A percentile compares a stretch with the other conserved stretches of the same genome.
Evolutionary conservation across 2,113 vertebrate species (phyloP).

Genomic region (Cyanistes caeruleus): DNA sequence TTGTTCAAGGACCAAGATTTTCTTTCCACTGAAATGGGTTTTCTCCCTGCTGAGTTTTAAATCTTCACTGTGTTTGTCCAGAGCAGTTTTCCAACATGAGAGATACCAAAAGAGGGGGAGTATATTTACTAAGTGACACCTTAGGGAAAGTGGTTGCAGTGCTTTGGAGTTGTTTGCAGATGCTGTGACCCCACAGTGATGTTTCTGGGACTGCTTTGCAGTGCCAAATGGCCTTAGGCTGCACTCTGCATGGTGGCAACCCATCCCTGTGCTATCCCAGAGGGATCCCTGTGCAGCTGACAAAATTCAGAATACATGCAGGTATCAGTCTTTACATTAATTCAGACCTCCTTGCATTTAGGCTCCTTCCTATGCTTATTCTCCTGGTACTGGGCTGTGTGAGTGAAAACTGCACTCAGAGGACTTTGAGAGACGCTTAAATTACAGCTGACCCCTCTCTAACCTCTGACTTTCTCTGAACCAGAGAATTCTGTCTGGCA

Average conservation of each 20-base stretch:
- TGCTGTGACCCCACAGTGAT: not conserved
- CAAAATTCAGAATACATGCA: not conserved
- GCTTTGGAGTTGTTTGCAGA: not conserved
- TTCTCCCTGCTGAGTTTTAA: not conserved
- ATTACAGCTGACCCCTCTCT: not conserved
- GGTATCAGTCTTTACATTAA: not conserved
- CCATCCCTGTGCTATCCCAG: not conserved
- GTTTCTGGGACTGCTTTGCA: not conserved
- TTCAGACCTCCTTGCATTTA: not conserved
- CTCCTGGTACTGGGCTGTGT: not conserved
- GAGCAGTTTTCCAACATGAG: not conserved
- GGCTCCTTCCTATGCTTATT: not conserved
- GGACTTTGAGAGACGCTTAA: not conserved
- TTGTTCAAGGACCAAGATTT: not conserved
- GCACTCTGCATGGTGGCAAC: not conserved
- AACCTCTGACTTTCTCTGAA: not conserved
- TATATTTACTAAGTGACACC: not conserved
- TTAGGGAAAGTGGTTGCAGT: not conserved
- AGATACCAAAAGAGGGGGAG: not conserved
- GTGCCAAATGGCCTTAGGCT: not conserved
- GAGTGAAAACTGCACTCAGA: not conserved
- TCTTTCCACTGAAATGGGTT: not conserved
- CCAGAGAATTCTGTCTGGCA: not conserved
- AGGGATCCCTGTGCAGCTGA: not conserved
- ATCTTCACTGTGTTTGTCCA: slow-evolving; percentile 13